Percentiles rank a stretch among this genome's conserved stretches.
These are phyloP conservation scores for Drosophila algonquin DNA, from an alignment of 2,888 invertebrate genomes.

Conservation along the genomic window DNA sequence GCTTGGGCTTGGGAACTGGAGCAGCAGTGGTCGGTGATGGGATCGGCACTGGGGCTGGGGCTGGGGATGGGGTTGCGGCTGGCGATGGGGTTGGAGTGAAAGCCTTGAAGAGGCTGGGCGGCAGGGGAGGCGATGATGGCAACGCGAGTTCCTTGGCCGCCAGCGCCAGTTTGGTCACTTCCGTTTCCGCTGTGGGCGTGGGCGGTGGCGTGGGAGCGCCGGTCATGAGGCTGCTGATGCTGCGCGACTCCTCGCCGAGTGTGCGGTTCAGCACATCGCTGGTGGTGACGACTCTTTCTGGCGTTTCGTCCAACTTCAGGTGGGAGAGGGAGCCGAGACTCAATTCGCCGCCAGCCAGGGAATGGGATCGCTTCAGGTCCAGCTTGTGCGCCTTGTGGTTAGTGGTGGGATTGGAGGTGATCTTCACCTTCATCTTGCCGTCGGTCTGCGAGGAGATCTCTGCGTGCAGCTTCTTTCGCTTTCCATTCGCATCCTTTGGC, in stretches of 20 bases:
- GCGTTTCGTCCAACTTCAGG: constrained; percentile 40
- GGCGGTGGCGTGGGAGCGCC: constrained; percentile 35
- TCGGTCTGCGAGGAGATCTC: constrained; percentile 85
- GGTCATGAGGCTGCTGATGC: constrained; percentile 69
- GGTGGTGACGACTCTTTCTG: not conserved
- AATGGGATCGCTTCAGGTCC: constrained; percentile 73
- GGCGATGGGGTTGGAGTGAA: constrained; percentile 52
- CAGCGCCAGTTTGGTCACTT: constrained; percentile 18
- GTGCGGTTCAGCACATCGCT: constrained; percentile 67
- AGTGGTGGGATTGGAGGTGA: constrained; percentile 82
- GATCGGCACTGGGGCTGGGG: not conserved
- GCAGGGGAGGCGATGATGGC: constrained; percentile 82
- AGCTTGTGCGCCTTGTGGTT: constrained; percentile 76
- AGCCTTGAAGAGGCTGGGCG: constrained; percentile 82
- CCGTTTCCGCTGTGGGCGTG: constrained; percentile 30
- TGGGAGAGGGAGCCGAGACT: constrained; percentile 30
- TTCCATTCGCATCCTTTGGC: constrained; percentile 83
- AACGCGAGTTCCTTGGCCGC: constrained; percentile 63
- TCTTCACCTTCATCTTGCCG: constrained; percentile 86
- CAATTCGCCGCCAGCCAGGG: constrained; percentile 62
- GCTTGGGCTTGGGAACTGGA: constrained; percentile 7
- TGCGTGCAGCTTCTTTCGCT: constrained; percentile 86
- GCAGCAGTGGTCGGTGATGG: not conserved
- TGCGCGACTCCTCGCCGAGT: constrained; percentile 72
- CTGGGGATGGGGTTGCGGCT: constrained; percentile 5